Conservation (phyloP, 2,113 vertebrate genomes). For the Oncorhynchus keta region DNA sequence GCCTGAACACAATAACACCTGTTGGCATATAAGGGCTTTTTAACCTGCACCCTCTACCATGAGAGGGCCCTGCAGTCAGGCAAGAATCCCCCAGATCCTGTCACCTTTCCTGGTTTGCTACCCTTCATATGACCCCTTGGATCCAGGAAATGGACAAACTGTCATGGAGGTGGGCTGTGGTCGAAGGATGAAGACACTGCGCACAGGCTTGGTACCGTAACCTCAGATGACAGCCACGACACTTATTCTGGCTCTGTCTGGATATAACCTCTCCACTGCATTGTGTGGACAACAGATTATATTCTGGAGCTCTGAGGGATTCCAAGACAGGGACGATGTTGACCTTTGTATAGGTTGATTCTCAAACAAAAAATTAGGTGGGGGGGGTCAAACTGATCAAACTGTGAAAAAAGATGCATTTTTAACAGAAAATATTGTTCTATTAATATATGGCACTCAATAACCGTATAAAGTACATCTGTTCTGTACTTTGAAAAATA, state of each 20-base stretch:
- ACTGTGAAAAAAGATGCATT: conserved; percentile 57
- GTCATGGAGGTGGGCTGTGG: not conserved
- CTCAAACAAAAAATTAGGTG: not conserved
- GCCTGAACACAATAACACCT: not conserved
- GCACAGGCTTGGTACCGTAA: not conserved
- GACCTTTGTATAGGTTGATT: not conserved
- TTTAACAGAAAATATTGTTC: conserved; percentile 20
- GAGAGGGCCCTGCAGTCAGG: not conserved
- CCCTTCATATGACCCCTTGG: not conserved
- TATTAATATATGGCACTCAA: not conserved
- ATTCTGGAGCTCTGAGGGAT: not conserved
- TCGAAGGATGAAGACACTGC: not conserved
- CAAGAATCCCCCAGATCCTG: not conserved
- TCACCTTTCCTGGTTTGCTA: not conserved
- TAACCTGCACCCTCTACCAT: not conserved
- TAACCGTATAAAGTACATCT: conserved; percentile 16
- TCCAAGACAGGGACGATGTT: not conserved
- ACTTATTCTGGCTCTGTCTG: not conserved
- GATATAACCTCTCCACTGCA: not conserved
- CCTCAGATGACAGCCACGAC: not conserved
- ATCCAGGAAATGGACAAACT: not conserved
- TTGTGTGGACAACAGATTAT: not conserved
- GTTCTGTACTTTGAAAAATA: conserved; percentile 7
- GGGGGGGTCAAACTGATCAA: conserved; percentile 38
- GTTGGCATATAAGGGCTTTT: not conserved